These are phyloP conservation scores for Hyles vespertilio DNA, from an alignment of 1,140 invertebrate species.

Conservation along the genomic window DNA sequence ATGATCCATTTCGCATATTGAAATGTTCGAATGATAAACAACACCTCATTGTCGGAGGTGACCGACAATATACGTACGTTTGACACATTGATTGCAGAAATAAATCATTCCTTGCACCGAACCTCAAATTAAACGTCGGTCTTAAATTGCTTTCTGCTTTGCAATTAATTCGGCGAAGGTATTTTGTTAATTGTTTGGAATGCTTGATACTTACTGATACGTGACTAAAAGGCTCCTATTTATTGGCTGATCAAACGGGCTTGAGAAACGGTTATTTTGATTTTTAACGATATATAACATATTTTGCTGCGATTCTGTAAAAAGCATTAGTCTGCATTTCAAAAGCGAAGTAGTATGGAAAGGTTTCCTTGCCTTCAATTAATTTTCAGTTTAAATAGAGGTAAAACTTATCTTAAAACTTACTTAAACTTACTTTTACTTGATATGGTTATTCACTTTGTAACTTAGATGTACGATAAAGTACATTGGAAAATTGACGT, in stretches of 20 bases:
- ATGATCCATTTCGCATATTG: not conserved
- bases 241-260: not conserved
- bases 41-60: not conserved
- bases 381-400: too few relatives aligned
- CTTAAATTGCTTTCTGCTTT: conserved; percentile 22
- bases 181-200: conserved; percentile 1
- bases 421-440: too few relatives aligned
- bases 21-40: not conserved
- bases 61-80: conserved; percentile 1
- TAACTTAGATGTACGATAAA: too few relatives aligned
- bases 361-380: too few relatives aligned
- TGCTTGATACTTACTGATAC: not conserved
- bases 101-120: conserved; percentile 26
- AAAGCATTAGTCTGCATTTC: too few relatives aligned
- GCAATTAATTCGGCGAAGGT: conserved; percentile 9
- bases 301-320: too few relatives aligned
- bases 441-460: too few relatives aligned
- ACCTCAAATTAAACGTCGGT: conserved; percentile 31
- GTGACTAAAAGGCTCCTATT: not conserved
- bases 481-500: too few relatives aligned
- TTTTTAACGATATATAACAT: too few relatives aligned
- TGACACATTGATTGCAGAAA: conserved; percentile 32
- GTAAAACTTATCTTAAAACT: too few relatives aligned
- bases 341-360: too few relatives aligned
- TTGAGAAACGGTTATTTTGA: too few relatives aligned